Conservation (phyloP, 2,797 vertebrate species). For the Schizopygopsis pylzovi region DNA sequence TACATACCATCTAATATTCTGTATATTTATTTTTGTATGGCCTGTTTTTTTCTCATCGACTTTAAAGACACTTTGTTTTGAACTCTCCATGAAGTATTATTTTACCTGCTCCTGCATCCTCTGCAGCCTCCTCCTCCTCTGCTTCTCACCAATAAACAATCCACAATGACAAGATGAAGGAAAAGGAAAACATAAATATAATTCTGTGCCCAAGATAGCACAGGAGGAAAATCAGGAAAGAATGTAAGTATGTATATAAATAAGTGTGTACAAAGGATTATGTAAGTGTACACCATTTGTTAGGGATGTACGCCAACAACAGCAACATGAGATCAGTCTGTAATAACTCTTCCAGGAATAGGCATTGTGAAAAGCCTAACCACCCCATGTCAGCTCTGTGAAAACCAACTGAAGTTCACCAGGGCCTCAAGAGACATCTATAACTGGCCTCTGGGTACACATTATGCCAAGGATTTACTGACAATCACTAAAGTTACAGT, state of each 20-base stretch:
- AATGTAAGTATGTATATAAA: not conserved
- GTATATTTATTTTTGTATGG: not conserved
- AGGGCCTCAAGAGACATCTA: not conserved
- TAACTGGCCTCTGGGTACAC: slow-evolving; percentile 37
- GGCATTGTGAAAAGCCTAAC: slow-evolving; percentile 9
- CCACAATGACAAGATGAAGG: not conserved
- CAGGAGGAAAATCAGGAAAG: not conserved
- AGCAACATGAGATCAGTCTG: slow-evolving; percentile 36
- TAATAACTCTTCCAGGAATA: slow-evolving; percentile 50
- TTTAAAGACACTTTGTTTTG: not conserved
- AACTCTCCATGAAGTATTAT: not conserved
- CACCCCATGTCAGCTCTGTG: not conserved
- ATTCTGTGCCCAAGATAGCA: not conserved
- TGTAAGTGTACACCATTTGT: slow-evolving; percentile 22
- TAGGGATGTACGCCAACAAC: not conserved
- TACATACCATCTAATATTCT: not conserved
- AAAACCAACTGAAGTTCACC: not conserved
- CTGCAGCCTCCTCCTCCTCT: slow-evolving; percentile 54
- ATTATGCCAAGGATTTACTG: slow-evolving; percentile 26
- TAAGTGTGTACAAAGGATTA: slow-evolving; percentile 13
- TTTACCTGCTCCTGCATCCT: slow-evolving; percentile 62
- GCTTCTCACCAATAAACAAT: slow-evolving; percentile 30
- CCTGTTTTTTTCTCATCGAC: not conserved
- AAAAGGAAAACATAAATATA: not conserved
- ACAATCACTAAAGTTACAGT: not conserved